Conservation (phyloP, 2,113 vertebrate genomes). For the Saccopteryx leptura region DNA sequence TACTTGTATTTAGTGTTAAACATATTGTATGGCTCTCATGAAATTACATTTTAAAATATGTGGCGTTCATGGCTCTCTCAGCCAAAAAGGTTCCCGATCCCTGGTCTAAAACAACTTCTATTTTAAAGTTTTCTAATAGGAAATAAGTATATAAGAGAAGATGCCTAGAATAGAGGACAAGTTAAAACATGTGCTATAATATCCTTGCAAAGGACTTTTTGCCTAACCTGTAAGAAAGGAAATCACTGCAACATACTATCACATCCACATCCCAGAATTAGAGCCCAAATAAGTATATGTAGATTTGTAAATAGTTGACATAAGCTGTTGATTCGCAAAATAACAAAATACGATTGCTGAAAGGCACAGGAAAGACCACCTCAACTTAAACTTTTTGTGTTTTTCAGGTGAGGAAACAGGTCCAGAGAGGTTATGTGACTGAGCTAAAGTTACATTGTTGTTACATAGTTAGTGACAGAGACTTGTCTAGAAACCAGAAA, state of each 20-base stretch:
- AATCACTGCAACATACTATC: not conserved
- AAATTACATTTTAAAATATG: no score
- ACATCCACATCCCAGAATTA: slow-evolving; percentile 2
- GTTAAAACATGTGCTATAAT: not conserved
- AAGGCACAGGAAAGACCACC: not conserved
- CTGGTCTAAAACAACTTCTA: not conserved
- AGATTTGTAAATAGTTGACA: slow-evolving; percentile 13
- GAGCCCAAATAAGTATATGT: not conserved
- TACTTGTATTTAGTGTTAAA: no score
- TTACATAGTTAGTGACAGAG: not conserved
- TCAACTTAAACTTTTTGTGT: not conserved
- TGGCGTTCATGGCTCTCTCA: no score
- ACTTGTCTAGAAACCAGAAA: slow-evolving; percentile 25
- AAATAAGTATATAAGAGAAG: slow-evolving; percentile 1
- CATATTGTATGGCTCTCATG: no score
- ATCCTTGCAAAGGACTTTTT: slow-evolving; percentile 48
- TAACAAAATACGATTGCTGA: not conserved
- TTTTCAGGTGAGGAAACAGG: slow-evolving; percentile 23
- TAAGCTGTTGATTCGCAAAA: slow-evolving; percentile 38
- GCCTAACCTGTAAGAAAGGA: not conserved
- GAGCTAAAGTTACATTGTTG: slow-evolving; percentile 9
- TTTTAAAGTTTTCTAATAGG: not conserved
- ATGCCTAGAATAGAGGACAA: slow-evolving; percentile 25
- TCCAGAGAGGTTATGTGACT: not conserved
- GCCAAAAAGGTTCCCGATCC: no score